Base-by-base conservation (phyloP, 2,888 invertebrate genomes). In the Scrobipalpa costella region DNA sequence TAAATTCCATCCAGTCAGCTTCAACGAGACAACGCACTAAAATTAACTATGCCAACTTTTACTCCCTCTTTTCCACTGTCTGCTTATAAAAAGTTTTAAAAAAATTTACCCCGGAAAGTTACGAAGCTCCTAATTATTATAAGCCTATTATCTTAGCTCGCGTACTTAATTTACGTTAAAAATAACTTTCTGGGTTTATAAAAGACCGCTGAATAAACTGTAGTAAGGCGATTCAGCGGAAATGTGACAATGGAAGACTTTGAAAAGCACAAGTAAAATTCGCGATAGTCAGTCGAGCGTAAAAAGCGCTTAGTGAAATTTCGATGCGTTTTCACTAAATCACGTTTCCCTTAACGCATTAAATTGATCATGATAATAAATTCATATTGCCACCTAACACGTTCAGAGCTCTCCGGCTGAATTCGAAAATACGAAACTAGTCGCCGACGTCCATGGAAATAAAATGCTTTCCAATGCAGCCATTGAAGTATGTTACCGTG, bases 401-500 rank as follows among this genome's bases (percentile, higher is more conserved):
- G 84, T 85, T 78, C 79, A 67, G 69, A 70, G 79, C 71, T 78
- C 79, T 73, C 79, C 74, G 79, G 73, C 77, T 83, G 84, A 83
- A 88, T 88, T 83, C 78, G 77, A 85, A 88, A 88, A 85, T 83
- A 79, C 83, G 79, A 69, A 69, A 73, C 70, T 64, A 81, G 81
- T 81, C 80, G 75, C 76, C 78, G 75, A 69, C 80, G 80, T 78
- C 84, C 82, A 79, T 85, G 82, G 81, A 89, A 88, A 89, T 90
- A 90, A 90, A 90, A 90, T 86, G 83, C 82, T 86, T 86, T 86
- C 85, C 83, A 84, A 87, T 88, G 86, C 88, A 86, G 81, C 86
- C 79, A 86, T 90, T 88, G 83, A 88, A 87, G 88, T 86, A 83
- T 87, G 88, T 86, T 85, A 80, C 84, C 85, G 86, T 89, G 87